These are phyloP conservation scores for Blera fallax DNA, from an alignment of 2,888 invertebrate genomes.

Conservation along the genomic window DNA sequence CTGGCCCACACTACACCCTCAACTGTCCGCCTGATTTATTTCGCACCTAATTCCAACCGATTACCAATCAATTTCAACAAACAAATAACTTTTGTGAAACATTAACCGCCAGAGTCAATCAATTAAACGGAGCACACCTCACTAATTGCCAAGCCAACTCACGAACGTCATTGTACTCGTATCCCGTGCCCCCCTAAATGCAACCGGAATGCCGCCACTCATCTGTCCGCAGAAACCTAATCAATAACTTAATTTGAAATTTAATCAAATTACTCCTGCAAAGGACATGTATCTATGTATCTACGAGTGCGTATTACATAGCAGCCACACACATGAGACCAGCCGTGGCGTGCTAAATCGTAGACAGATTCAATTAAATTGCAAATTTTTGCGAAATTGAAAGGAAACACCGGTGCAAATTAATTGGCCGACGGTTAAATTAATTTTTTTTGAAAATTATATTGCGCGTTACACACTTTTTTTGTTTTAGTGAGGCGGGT, in stretches of 20 bases:
- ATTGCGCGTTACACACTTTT: background rate
- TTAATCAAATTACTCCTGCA: conserved; percentile 12
- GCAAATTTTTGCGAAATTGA: conserved; percentile 8
- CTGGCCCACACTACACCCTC: too few relatives aligned
- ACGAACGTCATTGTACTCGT: background rate
- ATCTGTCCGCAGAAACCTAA: conserved; percentile 25
- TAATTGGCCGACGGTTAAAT: conserved; percentile 7
- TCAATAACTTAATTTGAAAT: conserved; percentile 32
- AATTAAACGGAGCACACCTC: background rate
- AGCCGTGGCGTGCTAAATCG: background rate
- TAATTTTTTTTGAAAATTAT: background rate
- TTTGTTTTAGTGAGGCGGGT: background rate
- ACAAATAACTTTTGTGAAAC: background rate
- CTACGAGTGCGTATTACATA: too few relatives aligned
- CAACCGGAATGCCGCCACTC: background rate
- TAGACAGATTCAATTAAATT: conserved; percentile 7
- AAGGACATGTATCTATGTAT: too few relatives aligned
- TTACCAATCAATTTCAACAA: background rate
- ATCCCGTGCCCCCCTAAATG: background rate
- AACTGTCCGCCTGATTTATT: background rate
- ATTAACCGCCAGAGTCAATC: background rate
- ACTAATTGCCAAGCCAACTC: background rate
- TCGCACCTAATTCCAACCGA: background rate
- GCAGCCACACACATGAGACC: background rate
- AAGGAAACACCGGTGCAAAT: background rate